These are phyloP conservation scores for Agapostemon virescens DNA, from an alignment of 2,888 invertebrate species.

Conservation along the genomic window DNA sequence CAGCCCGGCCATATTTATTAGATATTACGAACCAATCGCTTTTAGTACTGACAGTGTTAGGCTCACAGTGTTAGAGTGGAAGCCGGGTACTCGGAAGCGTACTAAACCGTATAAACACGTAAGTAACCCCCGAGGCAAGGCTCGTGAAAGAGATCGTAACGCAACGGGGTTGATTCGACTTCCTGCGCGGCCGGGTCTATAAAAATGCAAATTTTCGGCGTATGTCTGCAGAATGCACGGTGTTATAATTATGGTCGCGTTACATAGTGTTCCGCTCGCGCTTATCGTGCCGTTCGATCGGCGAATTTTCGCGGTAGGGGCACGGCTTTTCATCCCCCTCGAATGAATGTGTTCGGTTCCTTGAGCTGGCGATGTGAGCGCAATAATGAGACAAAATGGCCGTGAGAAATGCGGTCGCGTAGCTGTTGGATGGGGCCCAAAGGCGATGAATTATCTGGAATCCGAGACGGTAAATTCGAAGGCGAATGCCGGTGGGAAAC, in stretches of 20 bases:
- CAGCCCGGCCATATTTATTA: background rate
- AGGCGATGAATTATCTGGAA: constrained; percentile 63
- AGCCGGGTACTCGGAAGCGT: background rate
- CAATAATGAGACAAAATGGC: constrained; percentile 63
- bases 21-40: background rate
- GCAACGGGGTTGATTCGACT: background rate
- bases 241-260: background rate
- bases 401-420: constrained; percentile 55
- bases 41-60: background rate
- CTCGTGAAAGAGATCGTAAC: constrained; percentile 11
- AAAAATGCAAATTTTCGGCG: constrained; percentile 5
- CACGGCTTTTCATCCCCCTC: background rate
- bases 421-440: constrained; percentile 55
- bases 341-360: constrained; percentile 16
- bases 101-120: background rate
- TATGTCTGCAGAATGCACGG: background rate
- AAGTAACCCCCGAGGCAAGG: background rate
- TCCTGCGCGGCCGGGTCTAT: background rate
- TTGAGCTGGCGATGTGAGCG: constrained; percentile 35
- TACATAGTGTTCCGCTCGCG: background rate
- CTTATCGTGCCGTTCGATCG: background rate
- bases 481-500: constrained; percentile 45
- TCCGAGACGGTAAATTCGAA: constrained; percentile 52
- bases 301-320: background rate
- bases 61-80: background rate